A percentile compares a stretch with the other conserved stretches of the same genome.
Evolutionary conservation across 92 coral and sea anemone genomes (phyloP).

Genomic region (Plumapathes pennacea): DNA sequence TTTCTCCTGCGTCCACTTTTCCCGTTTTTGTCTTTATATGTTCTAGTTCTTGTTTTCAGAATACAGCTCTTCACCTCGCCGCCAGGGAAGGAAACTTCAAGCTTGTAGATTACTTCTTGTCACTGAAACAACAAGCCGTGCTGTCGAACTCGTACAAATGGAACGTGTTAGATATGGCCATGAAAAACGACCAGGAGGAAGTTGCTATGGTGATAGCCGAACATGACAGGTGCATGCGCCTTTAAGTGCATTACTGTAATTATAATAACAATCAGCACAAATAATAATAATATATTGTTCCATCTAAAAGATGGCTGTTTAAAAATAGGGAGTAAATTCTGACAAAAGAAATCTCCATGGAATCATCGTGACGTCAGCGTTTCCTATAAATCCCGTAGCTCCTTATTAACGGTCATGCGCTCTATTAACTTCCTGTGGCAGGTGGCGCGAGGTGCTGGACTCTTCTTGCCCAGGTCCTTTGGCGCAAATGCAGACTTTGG

Average conservation of each 20-base stretch:
- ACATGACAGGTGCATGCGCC: constrained; percentile 55
- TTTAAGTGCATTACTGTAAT: too few relatives aligned
- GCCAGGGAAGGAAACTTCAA: constrained; percentile 68
- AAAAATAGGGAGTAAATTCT: background rate
- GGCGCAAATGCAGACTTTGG: constrained; percentile 58
- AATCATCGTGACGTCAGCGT: background rate
- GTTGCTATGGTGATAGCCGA: constrained; percentile 77
- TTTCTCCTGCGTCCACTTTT: too few relatives aligned
- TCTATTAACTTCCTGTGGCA: background rate
- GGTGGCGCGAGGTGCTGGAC: constrained; percentile 72
- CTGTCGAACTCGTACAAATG: constrained; percentile 71
- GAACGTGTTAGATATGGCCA: constrained; percentile 68
- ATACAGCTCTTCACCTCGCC: constrained; percentile 71
- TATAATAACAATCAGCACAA: too few relatives aligned
- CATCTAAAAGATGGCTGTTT: too few relatives aligned
- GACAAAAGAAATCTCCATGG: background rate
- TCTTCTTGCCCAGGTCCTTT: constrained; percentile 53
- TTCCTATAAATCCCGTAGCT: background rate
- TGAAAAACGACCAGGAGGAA: constrained; percentile 57
- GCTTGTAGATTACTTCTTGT: constrained; percentile 56
- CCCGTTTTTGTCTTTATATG: too few relatives aligned
- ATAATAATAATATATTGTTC: too few relatives aligned
- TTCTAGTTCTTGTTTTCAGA: too few relatives aligned
- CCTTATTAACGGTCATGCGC: background rate
- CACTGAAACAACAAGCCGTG: constrained; percentile 63